Evolutionary conservation across 2,888 invertebrate species (phyloP).

Genomic region (Drosophila mulleri): DNA sequence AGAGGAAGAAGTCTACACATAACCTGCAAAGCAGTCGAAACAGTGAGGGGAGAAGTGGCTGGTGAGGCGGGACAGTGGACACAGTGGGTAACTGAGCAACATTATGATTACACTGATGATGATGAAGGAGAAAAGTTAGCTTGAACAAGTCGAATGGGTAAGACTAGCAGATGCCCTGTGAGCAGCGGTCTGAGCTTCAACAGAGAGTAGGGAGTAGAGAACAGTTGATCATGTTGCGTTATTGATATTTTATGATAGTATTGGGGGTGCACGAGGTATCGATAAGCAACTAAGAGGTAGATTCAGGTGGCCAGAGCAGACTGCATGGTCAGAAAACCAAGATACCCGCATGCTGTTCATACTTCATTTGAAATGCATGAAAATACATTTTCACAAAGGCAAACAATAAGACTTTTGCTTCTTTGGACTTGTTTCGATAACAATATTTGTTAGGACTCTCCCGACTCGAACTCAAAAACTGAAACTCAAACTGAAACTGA

Average conservation of each 20-base stretch:
- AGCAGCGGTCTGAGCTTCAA: too few relatives aligned
- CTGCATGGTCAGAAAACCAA: not conserved
- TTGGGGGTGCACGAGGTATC: too few relatives aligned
- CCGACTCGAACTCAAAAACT: slow-evolving; percentile 27
- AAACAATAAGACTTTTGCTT: slow-evolving; percentile 34
- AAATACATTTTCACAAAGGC: slow-evolving; percentile 21
- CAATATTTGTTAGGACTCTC: slow-evolving; percentile 33
- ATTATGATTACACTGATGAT: slow-evolving; percentile 34
- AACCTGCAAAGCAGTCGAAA: slow-evolving; percentile 17
- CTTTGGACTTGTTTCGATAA: slow-evolving; percentile 41
- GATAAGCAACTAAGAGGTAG: not conserved
- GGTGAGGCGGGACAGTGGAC: slow-evolving; percentile 16
- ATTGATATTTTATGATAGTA: too few relatives aligned
- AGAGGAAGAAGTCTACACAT: slow-evolving; percentile 10
- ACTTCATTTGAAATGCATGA: slow-evolving; percentile 4
- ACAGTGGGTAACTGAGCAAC: slow-evolving; percentile 27
- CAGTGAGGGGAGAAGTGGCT: not conserved
- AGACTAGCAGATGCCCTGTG: not conserved
- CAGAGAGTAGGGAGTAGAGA: not conserved
- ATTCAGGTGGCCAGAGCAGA: not conserved
- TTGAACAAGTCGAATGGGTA: not conserved
- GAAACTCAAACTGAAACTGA: slow-evolving; percentile 34
- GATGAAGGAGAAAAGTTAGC: slow-evolving; percentile 23
- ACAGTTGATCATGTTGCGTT: too few relatives aligned
- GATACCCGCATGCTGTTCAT: not conserved